phyloP scores from a whole-genome alignment of 2,113 vertebrate genomes.

The western clawed frog (Xenopus tropicalis) region UCB_Xtro_10.0 CM004446.2:69764001-69764500 shows the following conservation, averaged over 20 bases:
- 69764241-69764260: background rate
- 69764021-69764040: background rate
- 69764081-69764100: background rate
- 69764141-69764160: conserved; percentile 6
- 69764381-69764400: background rate
- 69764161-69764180: conserved; percentile 4
- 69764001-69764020: background rate
- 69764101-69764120: background rate
- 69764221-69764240: background rate
- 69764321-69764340: background rate
- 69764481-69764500: no score
- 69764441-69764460: no score
- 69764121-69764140: background rate
- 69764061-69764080: background rate
- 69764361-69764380: background rate
- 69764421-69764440: background rate
- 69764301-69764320: background rate
- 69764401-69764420: background rate
- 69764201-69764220: background rate
- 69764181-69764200: conserved; percentile 4
- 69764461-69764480: no score
- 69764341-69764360: background rate
- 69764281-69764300: background rate
- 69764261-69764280: background rate
- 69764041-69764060: conserved; percentile 1